A percentile compares a stretch with the other conserved stretches of the same genome.
These are phyloP conservation scores for Ploceus nigricollis DNA, from an alignment of 2,113 vertebrate species.

Conservation along the genomic window DNA sequence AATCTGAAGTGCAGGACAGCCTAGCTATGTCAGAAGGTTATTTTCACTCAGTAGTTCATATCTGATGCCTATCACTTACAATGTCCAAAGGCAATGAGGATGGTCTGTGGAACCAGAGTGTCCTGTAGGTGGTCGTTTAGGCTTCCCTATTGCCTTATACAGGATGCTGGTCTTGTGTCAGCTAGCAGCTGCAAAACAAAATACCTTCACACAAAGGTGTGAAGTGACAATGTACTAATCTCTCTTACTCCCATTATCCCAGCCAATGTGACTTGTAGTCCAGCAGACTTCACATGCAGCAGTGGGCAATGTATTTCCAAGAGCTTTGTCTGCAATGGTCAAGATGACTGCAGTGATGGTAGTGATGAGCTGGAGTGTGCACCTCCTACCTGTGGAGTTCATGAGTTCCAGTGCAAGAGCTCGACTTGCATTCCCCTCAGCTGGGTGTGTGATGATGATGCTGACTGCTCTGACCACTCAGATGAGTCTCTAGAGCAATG, in stretches of 20 bases:
- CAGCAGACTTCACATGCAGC: slow-evolving; percentile 91
- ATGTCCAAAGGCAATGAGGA: neutral
- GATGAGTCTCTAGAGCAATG: slow-evolving; percentile 90
- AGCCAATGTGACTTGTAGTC: slow-evolving; percentile 92
- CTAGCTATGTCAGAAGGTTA: neutral
- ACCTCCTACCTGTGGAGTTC: slow-evolving; percentile 84
- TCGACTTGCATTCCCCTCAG: slow-evolving; percentile 86
- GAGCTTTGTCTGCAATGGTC: slow-evolving; percentile 92
- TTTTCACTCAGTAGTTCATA: neutral
- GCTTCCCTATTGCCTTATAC: neutral
- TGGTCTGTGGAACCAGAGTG: neutral
- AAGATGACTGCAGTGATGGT: slow-evolving; percentile 93
- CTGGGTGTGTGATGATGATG: slow-evolving; percentile 94
- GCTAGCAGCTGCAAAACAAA: neutral
- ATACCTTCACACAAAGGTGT: neutral
- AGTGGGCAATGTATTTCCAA: slow-evolving; percentile 90
- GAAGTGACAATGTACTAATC: neutral
- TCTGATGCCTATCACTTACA: neutral
- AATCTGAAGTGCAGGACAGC: neutral
- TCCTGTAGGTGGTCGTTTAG: neutral
- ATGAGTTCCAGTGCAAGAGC: slow-evolving; percentile 90
- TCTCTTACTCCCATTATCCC: neutral
- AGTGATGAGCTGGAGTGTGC: slow-evolving; percentile 88
- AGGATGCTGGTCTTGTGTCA: neutral
- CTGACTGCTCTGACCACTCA: slow-evolving; percentile 91